Evolutionary conservation across 2,113 vertebrate species (phyloP).

Genomic region (Onychostruthus taczanowskii): DNA sequence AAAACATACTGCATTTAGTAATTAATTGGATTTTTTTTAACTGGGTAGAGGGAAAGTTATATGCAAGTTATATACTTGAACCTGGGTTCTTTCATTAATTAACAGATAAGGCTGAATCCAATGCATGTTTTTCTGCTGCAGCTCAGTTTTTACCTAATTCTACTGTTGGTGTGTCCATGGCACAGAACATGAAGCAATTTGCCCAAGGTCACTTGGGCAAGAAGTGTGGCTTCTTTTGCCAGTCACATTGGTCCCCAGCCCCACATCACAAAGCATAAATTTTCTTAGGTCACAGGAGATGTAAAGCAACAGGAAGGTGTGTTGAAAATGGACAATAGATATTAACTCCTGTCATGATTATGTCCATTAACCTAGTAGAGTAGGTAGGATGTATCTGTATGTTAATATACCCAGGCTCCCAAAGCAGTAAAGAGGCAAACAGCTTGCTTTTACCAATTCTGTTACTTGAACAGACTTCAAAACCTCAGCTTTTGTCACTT

Average conservation of each 20-base stretch:
- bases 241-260: not conserved
- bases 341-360: not conserved
- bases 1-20: not conserved
- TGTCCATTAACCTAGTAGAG: not conserved
- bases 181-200: not conserved
- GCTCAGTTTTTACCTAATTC: not conserved
- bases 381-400: not conserved
- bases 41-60: not conserved
- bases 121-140: not conserved
- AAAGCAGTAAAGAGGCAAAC: not conserved
- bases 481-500: not conserved
- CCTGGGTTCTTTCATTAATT: not conserved
- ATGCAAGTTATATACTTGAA: not conserved
- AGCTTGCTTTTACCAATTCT: not conserved
- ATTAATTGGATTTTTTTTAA: not conserved
- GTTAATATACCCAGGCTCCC: not conserved
- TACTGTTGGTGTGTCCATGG: not conserved
- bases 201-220: conserved; percentile 7
- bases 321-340: not conserved
- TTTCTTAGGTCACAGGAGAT: not conserved
- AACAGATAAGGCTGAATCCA: not conserved
- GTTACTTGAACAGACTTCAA: not conserved
- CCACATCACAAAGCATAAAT: not conserved
- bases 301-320: not conserved
- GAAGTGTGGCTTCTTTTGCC: not conserved